Percentiles rank a stretch among this genome's conserved stretches.
Evolutionary conservation across 1,140 invertebrate genomes (phyloP).

Genomic region (Aphis craccivora): DNA sequence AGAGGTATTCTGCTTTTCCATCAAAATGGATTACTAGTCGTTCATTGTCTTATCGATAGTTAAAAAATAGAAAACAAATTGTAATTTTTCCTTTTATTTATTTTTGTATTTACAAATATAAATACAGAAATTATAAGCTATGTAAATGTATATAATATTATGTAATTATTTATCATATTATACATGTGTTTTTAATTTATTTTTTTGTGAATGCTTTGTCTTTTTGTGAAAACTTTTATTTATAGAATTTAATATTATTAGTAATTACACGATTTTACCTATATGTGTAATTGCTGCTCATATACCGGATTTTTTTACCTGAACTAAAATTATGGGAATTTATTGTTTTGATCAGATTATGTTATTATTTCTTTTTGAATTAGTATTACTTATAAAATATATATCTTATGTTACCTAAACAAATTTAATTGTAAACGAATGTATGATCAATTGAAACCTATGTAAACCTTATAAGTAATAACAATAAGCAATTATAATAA

Average conservation of each 20-base stretch:
- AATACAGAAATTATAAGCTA: neutral
- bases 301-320: neutral
- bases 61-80: neutral
- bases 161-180: neutral
- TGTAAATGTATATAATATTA: neutral
- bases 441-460: neutral
- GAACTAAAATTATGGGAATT: neutral
- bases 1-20: neutral
- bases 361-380: neutral
- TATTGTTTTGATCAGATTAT: neutral
- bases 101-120: neutral
- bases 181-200: constrained; percentile 19
- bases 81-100: neutral
- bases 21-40: constrained; percentile 7
- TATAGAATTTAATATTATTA: neutral
- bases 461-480: neutral
- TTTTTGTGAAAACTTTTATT: neutral
- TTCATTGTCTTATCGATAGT: neutral
- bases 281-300: constrained; percentile 16
- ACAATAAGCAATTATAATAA: neutral
- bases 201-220: neutral
- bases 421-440: neutral
- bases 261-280: constrained; percentile 2
- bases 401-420: neutral
- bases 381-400: neutral